phyloP scores from a whole-genome alignment of 2,113 vertebrate genomes.

The Pipra filicauda region DNA sequence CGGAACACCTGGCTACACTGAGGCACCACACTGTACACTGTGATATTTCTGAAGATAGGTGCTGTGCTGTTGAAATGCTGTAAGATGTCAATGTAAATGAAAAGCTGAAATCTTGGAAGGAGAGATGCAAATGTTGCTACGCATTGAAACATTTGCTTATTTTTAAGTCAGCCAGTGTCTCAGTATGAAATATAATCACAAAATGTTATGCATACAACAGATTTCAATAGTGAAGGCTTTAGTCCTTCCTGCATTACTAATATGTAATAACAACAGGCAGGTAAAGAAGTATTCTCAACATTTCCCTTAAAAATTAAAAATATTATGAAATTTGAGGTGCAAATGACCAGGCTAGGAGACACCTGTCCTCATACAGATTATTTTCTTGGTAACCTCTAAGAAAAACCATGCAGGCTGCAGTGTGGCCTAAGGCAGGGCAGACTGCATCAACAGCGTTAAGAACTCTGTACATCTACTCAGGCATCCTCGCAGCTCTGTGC shows the following conservation, averaged over 20 bases:
- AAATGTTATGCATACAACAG: accelerated
- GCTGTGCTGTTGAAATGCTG: neutral
- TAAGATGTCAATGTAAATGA: neutral
- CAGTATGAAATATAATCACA: neutral
- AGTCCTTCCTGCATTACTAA: neutral
- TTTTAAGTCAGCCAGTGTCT: neutral
- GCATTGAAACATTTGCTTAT: neutral
- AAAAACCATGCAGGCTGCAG: neutral
- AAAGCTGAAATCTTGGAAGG: neutral
- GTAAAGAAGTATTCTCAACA: neutral
- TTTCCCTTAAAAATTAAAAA: neutral
- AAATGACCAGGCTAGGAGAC: neutral
- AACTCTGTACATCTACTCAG: neutral
- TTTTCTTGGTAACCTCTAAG: neutral
- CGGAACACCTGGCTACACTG: neutral
- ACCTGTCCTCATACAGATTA: neutral
- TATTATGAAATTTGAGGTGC: neutral
- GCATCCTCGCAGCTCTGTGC: neutral
- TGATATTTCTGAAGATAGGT: neutral
- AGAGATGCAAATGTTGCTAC: neutral
- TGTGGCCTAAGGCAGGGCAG: accelerated
- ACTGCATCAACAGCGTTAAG: neutral
- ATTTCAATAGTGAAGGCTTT: neutral
- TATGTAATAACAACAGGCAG: neutral
- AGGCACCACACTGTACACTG: neutral